phyloP scores from a whole-genome alignment of 2,888 invertebrate genomes.

The Arctia plantaginis region DNA sequence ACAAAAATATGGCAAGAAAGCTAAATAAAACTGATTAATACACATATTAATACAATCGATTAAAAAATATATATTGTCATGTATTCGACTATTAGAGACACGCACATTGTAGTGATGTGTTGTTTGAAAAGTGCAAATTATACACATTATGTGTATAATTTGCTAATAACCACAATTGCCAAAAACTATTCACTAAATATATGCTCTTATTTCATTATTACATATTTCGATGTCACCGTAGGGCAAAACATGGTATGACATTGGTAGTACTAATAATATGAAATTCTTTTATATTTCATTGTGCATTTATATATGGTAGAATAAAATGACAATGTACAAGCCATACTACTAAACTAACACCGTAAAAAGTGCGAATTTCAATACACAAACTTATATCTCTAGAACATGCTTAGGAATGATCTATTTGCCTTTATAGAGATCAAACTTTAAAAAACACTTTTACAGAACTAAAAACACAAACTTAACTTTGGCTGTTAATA shows the following conservation, averaged over 20 bases:
- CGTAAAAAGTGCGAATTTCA: slow-evolving; percentile 40
- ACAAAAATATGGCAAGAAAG: slow-evolving; percentile 60
- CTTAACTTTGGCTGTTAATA: slow-evolving; percentile 55
- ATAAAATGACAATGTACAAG: slow-evolving; percentile 13
- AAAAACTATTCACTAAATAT: background rate
- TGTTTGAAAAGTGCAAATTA: slow-evolving; percentile 46
- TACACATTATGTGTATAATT: slow-evolving; percentile 20
- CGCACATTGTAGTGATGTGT: slow-evolving; percentile 21
- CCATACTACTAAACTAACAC: slow-evolving; percentile 27
- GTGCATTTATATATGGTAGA: slow-evolving; percentile 8
- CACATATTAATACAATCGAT: slow-evolving; percentile 6
- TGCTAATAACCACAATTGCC: background rate
- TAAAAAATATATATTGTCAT: slow-evolving; percentile 37
- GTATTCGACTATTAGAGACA: slow-evolving; percentile 33
- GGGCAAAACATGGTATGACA: background rate
- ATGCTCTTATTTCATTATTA: background rate
- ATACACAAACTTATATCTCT: slow-evolving; percentile 38
- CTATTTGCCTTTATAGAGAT: slow-evolving; percentile 51
- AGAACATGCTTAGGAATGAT: slow-evolving; percentile 49
- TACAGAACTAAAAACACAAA: slow-evolving; percentile 41
- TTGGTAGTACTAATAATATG: background rate
- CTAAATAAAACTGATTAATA: slow-evolving; percentile 28
- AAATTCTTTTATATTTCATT: background rate
- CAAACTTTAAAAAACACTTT: slow-evolving; percentile 40
- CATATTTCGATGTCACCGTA: slow-evolving; percentile 7